Percentiles rank a stretch among this genome's conserved stretches.
These are phyloP conservation scores for Gobionotothen gibberifrons DNA, from an alignment of 2,797 vertebrate genomes.

Conservation along the genomic window DNA sequence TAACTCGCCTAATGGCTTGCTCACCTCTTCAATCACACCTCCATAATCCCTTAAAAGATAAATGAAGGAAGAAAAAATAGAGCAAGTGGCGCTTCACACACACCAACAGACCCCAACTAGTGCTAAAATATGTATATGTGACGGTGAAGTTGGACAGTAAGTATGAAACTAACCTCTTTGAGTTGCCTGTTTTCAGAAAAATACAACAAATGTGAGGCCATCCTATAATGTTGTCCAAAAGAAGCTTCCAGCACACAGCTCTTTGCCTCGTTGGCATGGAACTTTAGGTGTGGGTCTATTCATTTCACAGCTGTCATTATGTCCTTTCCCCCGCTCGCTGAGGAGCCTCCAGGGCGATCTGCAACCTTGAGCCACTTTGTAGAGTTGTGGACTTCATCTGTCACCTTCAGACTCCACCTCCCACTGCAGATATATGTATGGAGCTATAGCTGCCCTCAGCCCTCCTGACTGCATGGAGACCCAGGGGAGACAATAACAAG, in stretches of 20 bases:
- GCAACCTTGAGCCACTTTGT: constrained; percentile 78
- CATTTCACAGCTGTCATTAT: constrained; percentile 68
- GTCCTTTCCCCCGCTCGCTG: constrained; percentile 55
- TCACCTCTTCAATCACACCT: constrained; percentile 35
- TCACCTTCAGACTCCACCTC: constrained; percentile 76
- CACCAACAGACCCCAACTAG: not conserved
- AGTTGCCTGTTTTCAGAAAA: not conserved
- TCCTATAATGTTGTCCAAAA: constrained; percentile 28
- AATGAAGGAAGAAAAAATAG: constrained; percentile 23
- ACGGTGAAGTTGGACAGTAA: not conserved
- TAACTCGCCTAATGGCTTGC: constrained; percentile 36
- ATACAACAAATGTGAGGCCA: constrained; percentile 3
- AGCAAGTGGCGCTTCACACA: not conserved
- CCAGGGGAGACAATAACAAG: constrained; percentile 60
- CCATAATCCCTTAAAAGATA: constrained; percentile 34
- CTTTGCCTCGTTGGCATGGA: constrained; percentile 12
- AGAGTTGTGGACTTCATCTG: constrained; percentile 65
- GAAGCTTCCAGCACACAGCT: constrained; percentile 10
- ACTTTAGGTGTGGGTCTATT: constrained; percentile 59
- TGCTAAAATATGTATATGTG: not conserved
- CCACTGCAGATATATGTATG: constrained; percentile 48
- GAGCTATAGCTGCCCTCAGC: constrained; percentile 46
- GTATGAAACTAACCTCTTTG: not conserved
- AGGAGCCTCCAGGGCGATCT: constrained; percentile 56
- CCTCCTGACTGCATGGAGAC: constrained; percentile 49